Conservation (phyloP, 1,140 invertebrate genomes). For the Papilio dardanus region DNA sequence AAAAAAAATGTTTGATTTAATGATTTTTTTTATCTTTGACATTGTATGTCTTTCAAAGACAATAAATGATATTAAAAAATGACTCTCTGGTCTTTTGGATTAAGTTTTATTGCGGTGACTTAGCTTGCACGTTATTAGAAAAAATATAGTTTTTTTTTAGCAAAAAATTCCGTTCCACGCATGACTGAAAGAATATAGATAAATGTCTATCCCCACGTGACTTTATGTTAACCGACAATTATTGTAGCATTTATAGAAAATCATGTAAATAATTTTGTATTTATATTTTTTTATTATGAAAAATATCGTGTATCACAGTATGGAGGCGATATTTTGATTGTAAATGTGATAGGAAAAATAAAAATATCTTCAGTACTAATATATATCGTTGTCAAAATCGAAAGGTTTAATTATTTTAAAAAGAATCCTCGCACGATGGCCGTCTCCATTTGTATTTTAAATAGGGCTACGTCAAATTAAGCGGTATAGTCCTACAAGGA, state of each 20-base stretch:
- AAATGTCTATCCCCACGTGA: constrained; percentile 9
- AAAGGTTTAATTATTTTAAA: background rate
- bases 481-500: too few relatives aligned
- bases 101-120: background rate
- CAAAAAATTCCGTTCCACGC: constrained; percentile 32
- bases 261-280: constrained; percentile 35
- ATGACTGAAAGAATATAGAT: constrained; percentile 27
- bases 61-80: constrained; percentile 43
- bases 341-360: background rate
- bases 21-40: constrained; percentile 49
- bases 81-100: constrained; percentile 24
- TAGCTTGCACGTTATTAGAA: background rate
- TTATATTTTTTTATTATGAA: constrained; percentile 15
- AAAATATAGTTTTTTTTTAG: background rate
- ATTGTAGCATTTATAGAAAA: constrained; percentile 33
- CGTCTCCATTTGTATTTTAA: background rate
- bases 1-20: constrained; percentile 60
- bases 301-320: constrained; percentile 21
- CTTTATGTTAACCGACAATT: constrained; percentile 29
- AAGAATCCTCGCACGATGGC: background rate
- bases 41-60: constrained; percentile 46
- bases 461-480: background rate
- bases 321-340: background rate
- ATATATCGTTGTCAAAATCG: constrained; percentile 19
- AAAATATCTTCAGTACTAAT: background rate